Conservation (phyloP, 2,113 vertebrate genomes). For the Phalacrocorax brasilianus region DNA sequence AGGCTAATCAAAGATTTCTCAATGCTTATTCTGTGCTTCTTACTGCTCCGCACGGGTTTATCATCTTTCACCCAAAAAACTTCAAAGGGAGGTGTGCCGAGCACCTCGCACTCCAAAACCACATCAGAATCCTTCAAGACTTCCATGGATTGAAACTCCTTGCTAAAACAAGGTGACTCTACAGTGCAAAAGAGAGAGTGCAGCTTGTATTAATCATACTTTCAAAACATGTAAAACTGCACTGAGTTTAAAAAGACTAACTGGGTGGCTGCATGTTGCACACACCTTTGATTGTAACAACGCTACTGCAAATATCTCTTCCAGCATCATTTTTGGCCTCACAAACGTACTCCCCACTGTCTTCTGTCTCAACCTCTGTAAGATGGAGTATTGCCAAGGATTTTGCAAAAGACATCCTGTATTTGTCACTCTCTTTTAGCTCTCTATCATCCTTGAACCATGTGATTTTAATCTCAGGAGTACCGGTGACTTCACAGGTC, state of each 20-base stretch:
- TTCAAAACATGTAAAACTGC: background rate
- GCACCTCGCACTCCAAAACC: conserved; percentile 84
- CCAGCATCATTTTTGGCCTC: conserved; percentile 93
- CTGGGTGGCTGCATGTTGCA: conserved; percentile 27
- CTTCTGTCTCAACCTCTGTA: conserved; percentile 74
- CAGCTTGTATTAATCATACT: conserved; percentile 28
- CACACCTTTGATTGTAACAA: conserved; percentile 94
- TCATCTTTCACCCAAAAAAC: conserved; percentile 90
- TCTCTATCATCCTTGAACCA: conserved; percentile 93
- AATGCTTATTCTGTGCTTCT: conserved; percentile 86
- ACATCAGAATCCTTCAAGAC: conserved; percentile 93
- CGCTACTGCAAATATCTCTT: conserved; percentile 86
- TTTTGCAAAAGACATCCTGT: conserved; percentile 77
- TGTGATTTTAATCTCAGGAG: conserved; percentile 86
- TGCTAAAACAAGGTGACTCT: conserved; percentile 91
- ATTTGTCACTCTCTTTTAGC: conserved; percentile 81
- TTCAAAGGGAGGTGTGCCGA: conserved; percentile 90
- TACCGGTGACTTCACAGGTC: conserved; percentile 90
- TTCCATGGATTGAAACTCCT: conserved; percentile 87
- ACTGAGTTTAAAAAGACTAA: background rate
- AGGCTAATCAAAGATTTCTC: conserved; percentile 85
- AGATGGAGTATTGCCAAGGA: conserved; percentile 81
- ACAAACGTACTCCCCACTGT: conserved; percentile 91
- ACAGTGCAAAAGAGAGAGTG: conserved; percentile 63
- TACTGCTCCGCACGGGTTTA: conserved; percentile 87